Evolutionary conservation across 92 coral and sea anemone genomes (phyloP).

Genomic region (Epizoanthus ramosus): DNA sequence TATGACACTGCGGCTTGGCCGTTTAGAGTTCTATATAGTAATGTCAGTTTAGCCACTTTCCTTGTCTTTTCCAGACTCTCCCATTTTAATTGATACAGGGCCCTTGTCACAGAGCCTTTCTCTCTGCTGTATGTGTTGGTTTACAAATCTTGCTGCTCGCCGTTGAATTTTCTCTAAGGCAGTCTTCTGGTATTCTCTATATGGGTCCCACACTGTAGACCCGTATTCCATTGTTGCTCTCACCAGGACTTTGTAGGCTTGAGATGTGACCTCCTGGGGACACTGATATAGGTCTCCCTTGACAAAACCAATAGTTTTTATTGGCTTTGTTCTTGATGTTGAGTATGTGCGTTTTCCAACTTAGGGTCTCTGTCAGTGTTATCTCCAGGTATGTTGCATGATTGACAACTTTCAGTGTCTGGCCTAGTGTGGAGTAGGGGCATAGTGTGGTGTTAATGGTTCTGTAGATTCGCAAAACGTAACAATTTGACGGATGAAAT

Average conservation of each 20-base stretch:
- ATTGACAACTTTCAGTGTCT: background rate
- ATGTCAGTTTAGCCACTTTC: too few relatives aligned
- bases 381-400: background rate
- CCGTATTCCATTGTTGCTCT: constrained; percentile 15
- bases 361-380: background rate
- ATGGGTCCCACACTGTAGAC: constrained; percentile 8
- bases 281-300: constrained; percentile 1
- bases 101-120: background rate
- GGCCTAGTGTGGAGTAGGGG: too few relatives aligned
- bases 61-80: too few relatives aligned
- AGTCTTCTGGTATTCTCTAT: too few relatives aligned
- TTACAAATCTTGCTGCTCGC: background rate
- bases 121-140: constrained; percentile 9
- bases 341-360: background rate
- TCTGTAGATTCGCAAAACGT: too few relatives aligned
- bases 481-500: too few relatives aligned
- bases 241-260: constrained; percentile 10
- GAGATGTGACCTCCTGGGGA: constrained; percentile 1
- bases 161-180: background rate
- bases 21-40: too few relatives aligned
- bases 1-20: too few relatives aligned
- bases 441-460: too few relatives aligned
- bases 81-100: too few relatives aligned
- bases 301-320: background rate
- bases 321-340: background rate